These are phyloP conservation scores for Neolamprologus devosi DNA, from an alignment of 2,113 vertebrate species.

Conservation along the genomic window DNA sequence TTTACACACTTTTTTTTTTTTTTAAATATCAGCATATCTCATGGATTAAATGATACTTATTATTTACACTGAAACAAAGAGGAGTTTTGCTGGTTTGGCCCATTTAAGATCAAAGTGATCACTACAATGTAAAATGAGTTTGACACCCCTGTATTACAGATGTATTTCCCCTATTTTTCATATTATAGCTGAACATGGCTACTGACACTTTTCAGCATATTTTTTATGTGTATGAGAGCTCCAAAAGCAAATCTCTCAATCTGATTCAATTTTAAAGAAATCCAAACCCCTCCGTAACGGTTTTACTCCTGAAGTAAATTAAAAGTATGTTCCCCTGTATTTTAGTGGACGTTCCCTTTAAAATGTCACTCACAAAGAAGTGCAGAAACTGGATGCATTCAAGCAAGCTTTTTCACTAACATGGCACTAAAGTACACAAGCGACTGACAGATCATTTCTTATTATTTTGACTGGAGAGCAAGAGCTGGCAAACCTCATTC, in stretches of 20 bases:
- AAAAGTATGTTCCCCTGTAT: background rate
- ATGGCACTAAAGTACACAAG: background rate
- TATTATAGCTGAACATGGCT: background rate
- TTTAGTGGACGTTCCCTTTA: background rate
- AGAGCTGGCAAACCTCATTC: conserved; percentile 23
- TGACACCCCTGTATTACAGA: background rate
- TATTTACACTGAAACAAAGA: background rate
- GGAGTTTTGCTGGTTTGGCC: background rate
- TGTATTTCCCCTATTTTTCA: background rate
- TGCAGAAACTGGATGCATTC: background rate
- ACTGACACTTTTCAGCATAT: background rate
- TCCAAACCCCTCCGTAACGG: background rate
- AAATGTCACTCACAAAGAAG: background rate
- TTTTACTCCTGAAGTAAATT: background rate
- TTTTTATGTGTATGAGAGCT: background rate
- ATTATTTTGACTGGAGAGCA: conserved; percentile 16
- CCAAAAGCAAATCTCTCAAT: background rate
- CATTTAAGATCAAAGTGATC: background rate
- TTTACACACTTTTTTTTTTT: background rate
- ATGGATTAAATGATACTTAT: background rate
- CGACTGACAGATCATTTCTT: background rate
- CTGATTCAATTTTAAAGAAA: background rate
- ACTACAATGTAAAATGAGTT: background rate
- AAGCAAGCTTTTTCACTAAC: background rate
- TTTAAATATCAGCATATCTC: background rate